Evolutionary conservation across 2,113 vertebrate species (phyloP), one percentile per base, ranked within the genome.

Genomic region (Calyptomena viridis): DNA sequence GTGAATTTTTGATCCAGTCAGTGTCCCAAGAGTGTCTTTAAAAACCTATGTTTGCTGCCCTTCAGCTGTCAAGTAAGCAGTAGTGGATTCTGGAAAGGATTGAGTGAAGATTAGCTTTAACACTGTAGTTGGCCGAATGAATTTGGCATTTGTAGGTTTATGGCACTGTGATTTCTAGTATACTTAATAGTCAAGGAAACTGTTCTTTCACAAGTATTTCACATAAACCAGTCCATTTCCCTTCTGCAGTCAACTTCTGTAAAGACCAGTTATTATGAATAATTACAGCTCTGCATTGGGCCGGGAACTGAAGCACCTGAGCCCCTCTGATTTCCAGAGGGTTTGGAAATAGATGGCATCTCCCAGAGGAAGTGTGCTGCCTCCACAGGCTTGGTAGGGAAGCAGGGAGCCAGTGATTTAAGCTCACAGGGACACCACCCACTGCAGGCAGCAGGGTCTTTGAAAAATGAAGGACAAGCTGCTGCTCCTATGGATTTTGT

Each of bases 31-130:
- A 74, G 55, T 23, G 20, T 78, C 37, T 90, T 86, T 86, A 39
- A 35, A 80, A 90, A 55, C 25, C 50, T 35, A 6, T 31, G 11
- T 49, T 94, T 76, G 31, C 85, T 80, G n/a, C 58, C 42, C n/a
- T 62, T 56, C 8, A 50, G 49, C 72, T 80, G 50, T 46, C 80
- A 50, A 84, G 64, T 25, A 52, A 76, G 44, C 52, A 87, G 62
- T 21, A 33, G 64, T 44, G 56, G 62, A 56, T 71, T 90, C 84
- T 78, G 73, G 73, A 63, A 86, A 52, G 76, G 59, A 49, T 7
- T 78, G 33, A 31, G 52, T 68, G 35, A 74, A 60, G 83, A 88
- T 92, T 24, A 85, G n/a, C n/a, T 91, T 60, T 68, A 58, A 52
- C 44, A 15, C 0, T 0, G 35, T n/a, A 53, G 24, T 5, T 82